These are phyloP conservation scores for Plagiodera versicolora DNA, from an alignment of 2,888 invertebrate species.

Conservation along the genomic window DNA sequence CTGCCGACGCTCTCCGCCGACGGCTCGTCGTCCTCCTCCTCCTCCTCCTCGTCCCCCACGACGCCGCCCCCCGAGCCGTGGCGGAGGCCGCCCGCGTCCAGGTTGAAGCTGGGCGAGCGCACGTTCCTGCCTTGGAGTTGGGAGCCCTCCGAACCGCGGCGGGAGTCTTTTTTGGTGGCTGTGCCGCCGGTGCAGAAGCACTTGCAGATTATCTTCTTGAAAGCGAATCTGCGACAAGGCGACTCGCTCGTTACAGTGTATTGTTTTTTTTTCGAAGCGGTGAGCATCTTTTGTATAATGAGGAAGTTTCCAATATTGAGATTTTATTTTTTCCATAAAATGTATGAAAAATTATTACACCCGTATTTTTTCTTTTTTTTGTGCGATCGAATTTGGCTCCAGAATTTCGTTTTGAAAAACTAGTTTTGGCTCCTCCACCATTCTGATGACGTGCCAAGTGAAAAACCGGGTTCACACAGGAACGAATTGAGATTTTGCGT, in stretches of 20 bases:
- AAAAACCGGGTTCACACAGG: no score
- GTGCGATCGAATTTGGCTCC: no score
- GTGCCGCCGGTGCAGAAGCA: conserved; percentile 70
- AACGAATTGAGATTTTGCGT: no score
- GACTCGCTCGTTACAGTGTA: not conserved
- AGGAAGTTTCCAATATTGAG: no score
- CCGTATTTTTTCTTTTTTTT: no score
- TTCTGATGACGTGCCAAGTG: no score
- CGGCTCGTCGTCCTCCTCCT: conserved; percentile 29
- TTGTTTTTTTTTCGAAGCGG: not conserved
- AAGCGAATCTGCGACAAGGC: conserved; percentile 62
- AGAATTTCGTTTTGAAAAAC: no score
- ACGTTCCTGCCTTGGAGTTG: conserved; percentile 56
- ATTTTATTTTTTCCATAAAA: no score
- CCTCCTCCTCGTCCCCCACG: conserved; percentile 56
- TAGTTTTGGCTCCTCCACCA: no score
- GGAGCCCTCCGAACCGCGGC: conserved; percentile 63
- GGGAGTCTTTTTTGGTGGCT: conserved; percentile 48
- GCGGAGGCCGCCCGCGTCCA: conserved; percentile 59
- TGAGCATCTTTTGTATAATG: no score
- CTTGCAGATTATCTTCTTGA: conserved; percentile 88
- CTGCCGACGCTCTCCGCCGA: conserved; percentile 30
- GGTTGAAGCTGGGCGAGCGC: conserved; percentile 61
- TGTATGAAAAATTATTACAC: no score
- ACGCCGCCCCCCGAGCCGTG: conserved; percentile 62